These are phyloP conservation scores for Glyphotaelius pellucidus DNA, from an alignment of 2,888 invertebrate genomes.

Conservation along the genomic window DNA sequence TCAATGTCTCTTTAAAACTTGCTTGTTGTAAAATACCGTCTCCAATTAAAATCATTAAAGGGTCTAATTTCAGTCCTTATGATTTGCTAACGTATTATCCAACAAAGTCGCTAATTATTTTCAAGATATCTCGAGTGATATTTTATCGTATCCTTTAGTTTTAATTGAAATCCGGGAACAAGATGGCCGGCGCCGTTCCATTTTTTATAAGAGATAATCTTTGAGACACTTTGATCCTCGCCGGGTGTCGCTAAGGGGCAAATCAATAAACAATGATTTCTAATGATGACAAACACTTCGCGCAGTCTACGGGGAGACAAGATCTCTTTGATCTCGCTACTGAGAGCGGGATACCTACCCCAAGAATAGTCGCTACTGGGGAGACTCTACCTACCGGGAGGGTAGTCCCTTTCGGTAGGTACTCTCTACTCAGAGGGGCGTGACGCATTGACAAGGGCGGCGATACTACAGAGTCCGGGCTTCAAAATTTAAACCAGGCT, in stretches of 20 bases:
- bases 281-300: slow-evolving; percentile 45
- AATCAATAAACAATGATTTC: slow-evolving; percentile 51
- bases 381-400: neutral
- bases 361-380: neutral
- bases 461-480: neutral
- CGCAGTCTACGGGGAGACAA: slow-evolving; percentile 27
- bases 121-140: neutral
- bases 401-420: neutral
- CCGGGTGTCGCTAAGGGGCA: slow-evolving; percentile 28
- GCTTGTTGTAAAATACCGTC: neutral
- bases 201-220: neutral
- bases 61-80: neutral
- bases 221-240: neutral
- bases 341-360: neutral
- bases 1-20: neutral
- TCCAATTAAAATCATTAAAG: neutral
- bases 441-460: neutral
- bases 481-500: neutral
- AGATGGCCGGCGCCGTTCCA: neutral
- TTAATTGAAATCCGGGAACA: neutral
- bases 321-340: slow-evolving; percentile 44
- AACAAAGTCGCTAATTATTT: neutral
- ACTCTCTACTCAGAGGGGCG: neutral
- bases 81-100: neutral
- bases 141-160: neutral